phyloP scores from a whole-genome alignment of 1,140 invertebrate species.

The Meloidogyne floridensis region DNA sequence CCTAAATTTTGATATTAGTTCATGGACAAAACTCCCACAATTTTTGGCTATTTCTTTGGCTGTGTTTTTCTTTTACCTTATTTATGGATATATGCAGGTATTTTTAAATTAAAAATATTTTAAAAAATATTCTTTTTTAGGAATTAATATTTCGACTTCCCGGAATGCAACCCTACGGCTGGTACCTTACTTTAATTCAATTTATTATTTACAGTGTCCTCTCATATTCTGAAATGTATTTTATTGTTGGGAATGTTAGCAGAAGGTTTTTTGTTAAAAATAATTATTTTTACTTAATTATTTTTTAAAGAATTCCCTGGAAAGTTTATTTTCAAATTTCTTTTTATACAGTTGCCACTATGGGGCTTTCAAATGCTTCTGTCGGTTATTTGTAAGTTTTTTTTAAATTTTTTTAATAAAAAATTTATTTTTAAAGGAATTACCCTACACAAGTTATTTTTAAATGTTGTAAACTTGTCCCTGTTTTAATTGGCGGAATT shows the following conservation, averaged over 20 bases:
- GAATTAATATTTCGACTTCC: constrained; percentile 87
- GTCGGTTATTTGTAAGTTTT: constrained; percentile 77
- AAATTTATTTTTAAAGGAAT: constrained; percentile 69
- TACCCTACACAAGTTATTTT: constrained; percentile 91
- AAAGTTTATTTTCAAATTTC: constrained; percentile 80
- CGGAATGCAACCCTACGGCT: constrained; percentile 84
- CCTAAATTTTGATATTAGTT: neutral
- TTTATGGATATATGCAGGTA: constrained; percentile 86
- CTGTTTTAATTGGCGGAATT: constrained; percentile 71
- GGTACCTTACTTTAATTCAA: constrained; percentile 88
- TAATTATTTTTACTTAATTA: neutral
- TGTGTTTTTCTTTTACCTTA: constrained; percentile 83
- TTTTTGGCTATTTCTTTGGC: constrained; percentile 78
- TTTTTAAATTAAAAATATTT: constrained; percentile 33
- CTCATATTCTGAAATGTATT: constrained; percentile 76
- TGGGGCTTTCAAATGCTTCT: constrained; percentile 91
- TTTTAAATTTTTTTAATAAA: constrained; percentile 8
- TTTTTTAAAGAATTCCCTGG: constrained; percentile 76
- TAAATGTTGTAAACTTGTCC: constrained; percentile 93
- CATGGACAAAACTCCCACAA: constrained; percentile 70
- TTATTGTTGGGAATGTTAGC: constrained; percentile 71
- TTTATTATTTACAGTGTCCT: constrained; percentile 83
- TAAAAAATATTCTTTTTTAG: constrained; percentile 67
- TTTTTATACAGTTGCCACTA: constrained; percentile 85
- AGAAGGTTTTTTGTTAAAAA: constrained; percentile 71